Evolutionary conservation across 2,113 vertebrate genomes (phyloP).

Genomic region (Catharus bicknelli): DNA sequence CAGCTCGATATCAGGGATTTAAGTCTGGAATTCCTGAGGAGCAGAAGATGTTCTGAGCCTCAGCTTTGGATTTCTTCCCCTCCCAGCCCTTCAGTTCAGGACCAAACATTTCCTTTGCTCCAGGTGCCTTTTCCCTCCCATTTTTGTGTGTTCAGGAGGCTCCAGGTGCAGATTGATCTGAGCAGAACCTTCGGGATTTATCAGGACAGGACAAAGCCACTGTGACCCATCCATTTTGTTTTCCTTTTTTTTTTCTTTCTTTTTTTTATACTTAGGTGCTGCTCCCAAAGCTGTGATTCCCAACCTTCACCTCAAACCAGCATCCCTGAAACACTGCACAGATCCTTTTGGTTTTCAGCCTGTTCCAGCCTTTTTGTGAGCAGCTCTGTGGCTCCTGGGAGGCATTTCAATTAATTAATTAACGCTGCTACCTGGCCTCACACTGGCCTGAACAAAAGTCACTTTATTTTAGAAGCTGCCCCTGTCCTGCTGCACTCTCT

Average conservation of each 20-base stretch:
- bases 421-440: neutral
- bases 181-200: neutral
- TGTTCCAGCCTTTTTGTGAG: neutral
- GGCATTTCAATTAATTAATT: neutral
- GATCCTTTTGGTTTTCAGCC: neutral
- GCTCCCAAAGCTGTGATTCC: neutral
- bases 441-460: slow-evolving; percentile 29
- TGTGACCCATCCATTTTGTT: neutral
- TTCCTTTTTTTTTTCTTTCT: neutral
- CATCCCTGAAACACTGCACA: fast-evolving
- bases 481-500: neutral
- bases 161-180: neutral
- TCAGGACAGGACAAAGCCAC: neutral
- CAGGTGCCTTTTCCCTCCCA: neutral
- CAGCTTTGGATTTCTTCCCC: neutral
- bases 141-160: neutral
- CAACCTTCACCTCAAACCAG: neutral
- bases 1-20: fast-evolving
- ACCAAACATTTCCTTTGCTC: neutral
- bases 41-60: neutral
- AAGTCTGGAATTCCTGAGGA: neutral
- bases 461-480: neutral
- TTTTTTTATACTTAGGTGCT: neutral
- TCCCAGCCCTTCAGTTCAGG: neutral
- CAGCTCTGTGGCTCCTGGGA: neutral